Percentiles rank a stretch among this genome's conserved stretches.
These are phyloP conservation scores for Athene cunicularia DNA, from an alignment of 2,113 vertebrate species.

Conservation along the genomic window DNA sequence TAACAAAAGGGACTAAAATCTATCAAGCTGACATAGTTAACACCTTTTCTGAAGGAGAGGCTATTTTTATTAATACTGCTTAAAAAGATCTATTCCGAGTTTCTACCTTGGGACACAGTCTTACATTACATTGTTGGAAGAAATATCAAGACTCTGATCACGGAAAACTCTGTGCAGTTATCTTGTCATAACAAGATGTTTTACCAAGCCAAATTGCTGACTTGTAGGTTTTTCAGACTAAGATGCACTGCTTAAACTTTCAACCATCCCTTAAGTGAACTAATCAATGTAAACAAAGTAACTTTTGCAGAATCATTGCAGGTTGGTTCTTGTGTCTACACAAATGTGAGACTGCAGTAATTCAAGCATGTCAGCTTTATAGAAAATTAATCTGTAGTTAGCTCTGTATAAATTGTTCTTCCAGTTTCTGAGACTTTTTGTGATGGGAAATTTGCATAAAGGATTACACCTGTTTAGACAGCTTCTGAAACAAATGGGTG, in stretches of 20 bases:
- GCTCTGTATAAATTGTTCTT: conserved; percentile 17
- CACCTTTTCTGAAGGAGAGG: neutral
- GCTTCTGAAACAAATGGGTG: conserved; percentile 49
- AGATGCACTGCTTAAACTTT: conserved; percentile 2
- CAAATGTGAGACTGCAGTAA: neutral
- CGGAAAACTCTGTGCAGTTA: neutral
- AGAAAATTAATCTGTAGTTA: conserved; percentile 22
- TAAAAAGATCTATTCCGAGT: neutral
- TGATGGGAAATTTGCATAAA: conserved; percentile 46
- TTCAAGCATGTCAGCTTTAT: neutral
- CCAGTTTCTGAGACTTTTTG: neutral
- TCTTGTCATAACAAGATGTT: neutral
- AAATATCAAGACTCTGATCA: neutral
- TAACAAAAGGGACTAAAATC: neutral
- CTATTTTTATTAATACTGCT: neutral
- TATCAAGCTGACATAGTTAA: neutral
- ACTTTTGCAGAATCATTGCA: conserved; percentile 7
- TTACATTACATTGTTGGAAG: neutral
- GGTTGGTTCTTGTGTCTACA: neutral
- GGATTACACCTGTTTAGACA: conserved; percentile 49
- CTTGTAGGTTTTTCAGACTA: neutral
- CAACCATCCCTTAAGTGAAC: neutral
- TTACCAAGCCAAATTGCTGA: conserved; percentile 10
- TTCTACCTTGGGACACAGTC: neutral
- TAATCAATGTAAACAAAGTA: conserved; percentile 17